Percentiles rank a stretch among this genome's conserved stretches.
Conservation (phyloP, 2,113 vertebrate species). For the Otus sunia region DNA sequence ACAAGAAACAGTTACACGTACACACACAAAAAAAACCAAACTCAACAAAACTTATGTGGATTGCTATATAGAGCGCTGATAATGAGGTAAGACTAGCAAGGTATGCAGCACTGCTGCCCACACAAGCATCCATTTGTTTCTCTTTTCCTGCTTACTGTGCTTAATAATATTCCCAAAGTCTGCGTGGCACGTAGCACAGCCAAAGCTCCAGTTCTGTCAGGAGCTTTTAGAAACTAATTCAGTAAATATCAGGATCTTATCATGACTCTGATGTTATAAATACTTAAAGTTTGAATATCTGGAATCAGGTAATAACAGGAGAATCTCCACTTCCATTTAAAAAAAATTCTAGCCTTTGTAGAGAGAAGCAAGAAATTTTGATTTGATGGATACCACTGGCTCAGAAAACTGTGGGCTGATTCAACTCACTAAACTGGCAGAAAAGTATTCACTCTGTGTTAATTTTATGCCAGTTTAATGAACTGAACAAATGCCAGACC, state of each 20-base stretch:
- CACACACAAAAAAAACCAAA: neutral
- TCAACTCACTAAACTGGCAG: neutral
- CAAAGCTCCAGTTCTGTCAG: neutral
- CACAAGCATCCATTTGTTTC: neutral
- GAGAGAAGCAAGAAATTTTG: neutral
- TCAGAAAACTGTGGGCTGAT: neutral
- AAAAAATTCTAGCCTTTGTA: neutral
- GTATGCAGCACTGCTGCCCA: neutral
- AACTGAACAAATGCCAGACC: neutral
- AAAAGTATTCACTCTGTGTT: neutral
- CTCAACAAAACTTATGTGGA: neutral
- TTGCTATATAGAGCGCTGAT: neutral
- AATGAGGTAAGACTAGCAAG: neutral
- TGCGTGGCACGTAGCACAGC: neutral
- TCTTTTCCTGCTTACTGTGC: neutral
- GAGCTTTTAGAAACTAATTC: neutral
- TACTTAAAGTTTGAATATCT: neutral
- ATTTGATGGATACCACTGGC: neutral
- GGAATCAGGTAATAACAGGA: neutral
- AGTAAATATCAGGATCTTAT: neutral
- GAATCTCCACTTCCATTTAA: neutral
- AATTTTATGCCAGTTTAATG: neutral
- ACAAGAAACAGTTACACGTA: neutral
- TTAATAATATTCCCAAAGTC: neutral
- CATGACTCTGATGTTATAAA: neutral